phyloP scores from a whole-genome alignment of 2,113 vertebrate genomes.

The Platysteira castanea region DNA sequence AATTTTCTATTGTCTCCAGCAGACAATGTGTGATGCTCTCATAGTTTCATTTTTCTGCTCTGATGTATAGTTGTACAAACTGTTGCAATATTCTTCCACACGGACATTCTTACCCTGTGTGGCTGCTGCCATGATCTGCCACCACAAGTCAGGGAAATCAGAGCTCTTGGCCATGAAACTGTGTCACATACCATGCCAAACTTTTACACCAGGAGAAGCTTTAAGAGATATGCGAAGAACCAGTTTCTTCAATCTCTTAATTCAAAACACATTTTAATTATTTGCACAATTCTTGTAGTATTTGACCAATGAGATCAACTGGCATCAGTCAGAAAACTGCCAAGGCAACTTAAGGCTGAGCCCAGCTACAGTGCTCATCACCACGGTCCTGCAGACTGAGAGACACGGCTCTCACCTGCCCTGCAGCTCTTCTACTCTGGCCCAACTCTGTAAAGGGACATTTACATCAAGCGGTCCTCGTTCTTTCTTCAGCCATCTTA shows the following conservation, averaged over 20 bases:
- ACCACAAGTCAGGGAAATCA: not conserved
- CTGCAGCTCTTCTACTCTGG: not conserved
- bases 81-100: not conserved
- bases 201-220: not conserved
- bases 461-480: not conserved
- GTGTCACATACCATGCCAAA: not conserved
- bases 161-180: not conserved
- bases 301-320: not conserved
- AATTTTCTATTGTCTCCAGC: not conserved
- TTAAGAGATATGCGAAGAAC: not conserved
- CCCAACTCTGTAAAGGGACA: not conserved
- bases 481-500: not conserved
- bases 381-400: rapidly evolving
- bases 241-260: not conserved
- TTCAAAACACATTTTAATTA: not conserved
- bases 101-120: not conserved
- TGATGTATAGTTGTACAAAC: not conserved
- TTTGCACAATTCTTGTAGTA: not conserved
- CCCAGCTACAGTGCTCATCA: not conserved
- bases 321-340: not conserved
- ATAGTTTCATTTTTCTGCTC: not conserved
- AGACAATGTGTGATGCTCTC: not conserved
- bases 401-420: not conserved
- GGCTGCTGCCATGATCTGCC: not conserved
- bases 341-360: not conserved